phyloP scores from a whole-genome alignment of 2,888 invertebrate genomes.

The Leptopilina drosophilae region DNA sequence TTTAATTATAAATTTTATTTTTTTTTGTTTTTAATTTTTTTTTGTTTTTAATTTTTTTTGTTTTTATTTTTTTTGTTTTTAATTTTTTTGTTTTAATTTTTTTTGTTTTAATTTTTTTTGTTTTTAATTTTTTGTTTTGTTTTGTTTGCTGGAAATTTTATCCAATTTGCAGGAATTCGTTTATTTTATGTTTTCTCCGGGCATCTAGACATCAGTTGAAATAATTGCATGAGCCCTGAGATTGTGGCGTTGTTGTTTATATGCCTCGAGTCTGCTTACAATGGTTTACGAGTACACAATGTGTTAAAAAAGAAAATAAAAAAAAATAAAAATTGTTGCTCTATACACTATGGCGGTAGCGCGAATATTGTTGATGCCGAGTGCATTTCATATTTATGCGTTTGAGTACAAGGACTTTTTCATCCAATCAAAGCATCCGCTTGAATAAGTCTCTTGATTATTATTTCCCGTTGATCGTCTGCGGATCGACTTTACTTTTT shows the following conservation, averaged over 20 bases:
- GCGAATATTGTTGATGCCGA: neutral
- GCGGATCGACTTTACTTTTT: neutral
- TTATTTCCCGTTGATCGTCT: constrained; percentile 16
- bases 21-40: too few relatives aligned
- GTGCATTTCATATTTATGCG: constrained; percentile 1
- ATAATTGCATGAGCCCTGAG: neutral
- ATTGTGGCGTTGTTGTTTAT: neutral
- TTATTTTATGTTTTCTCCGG: too few relatives aligned
- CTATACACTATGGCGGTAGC: neutral
- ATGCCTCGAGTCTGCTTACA: neutral
- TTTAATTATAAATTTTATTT: too few relatives aligned
- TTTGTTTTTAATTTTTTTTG: too few relatives aligned
- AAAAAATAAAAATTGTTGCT: neutral
- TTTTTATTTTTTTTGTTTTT: too few relatives aligned
- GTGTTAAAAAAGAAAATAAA: neutral
- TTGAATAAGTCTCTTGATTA: constrained; percentile 10
- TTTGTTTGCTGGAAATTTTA: too few relatives aligned
- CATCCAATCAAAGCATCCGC: constrained; percentile 3
- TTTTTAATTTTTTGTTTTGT: too few relatives aligned
- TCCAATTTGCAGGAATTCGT: too few relatives aligned
- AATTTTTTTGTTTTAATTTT: too few relatives aligned
- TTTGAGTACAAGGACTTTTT: neutral
- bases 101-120: too few relatives aligned
- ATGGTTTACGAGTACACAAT: neutral
- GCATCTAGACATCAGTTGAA: neutral